These are phyloP conservation scores for Naja naja DNA, from an alignment of 2,113 vertebrate species.

Conservation along the genomic window DNA sequence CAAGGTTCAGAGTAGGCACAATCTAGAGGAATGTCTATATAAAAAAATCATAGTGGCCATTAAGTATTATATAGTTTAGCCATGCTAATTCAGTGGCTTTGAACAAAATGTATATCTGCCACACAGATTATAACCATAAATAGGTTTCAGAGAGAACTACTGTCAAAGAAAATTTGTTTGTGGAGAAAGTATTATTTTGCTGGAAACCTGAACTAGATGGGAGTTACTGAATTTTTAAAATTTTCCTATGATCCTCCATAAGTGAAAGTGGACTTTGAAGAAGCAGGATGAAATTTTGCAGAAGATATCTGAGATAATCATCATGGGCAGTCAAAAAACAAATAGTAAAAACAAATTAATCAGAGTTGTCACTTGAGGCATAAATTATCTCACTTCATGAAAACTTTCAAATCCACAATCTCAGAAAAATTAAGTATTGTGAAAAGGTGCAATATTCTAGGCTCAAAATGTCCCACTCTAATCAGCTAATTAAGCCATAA, in stretches of 20 bases:
- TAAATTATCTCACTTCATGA: background rate
- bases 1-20: background rate
- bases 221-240: background rate
- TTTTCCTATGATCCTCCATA: background rate
- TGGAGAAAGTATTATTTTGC: background rate
- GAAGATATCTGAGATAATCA: background rate
- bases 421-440: too few species aligned
- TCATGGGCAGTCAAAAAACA: background rate
- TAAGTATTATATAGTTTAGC: constrained; percentile 12
- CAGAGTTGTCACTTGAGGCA: background rate
- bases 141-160: background rate
- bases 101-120: background rate
- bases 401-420: too few species aligned
- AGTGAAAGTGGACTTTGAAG: background rate
- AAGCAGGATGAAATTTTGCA: background rate
- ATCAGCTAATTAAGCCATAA: too few species aligned
- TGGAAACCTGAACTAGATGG: background rate
- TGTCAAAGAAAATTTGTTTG: background rate
- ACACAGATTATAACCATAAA: background rate
- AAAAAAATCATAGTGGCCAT: background rate
- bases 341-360: background rate
- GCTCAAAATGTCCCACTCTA: too few species aligned
- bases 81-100: background rate
- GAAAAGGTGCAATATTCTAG: too few species aligned
- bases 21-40: background rate